Evolutionary conservation across 2,113 vertebrate species (phyloP).

Genomic region (Bujurquina vittata): DNA sequence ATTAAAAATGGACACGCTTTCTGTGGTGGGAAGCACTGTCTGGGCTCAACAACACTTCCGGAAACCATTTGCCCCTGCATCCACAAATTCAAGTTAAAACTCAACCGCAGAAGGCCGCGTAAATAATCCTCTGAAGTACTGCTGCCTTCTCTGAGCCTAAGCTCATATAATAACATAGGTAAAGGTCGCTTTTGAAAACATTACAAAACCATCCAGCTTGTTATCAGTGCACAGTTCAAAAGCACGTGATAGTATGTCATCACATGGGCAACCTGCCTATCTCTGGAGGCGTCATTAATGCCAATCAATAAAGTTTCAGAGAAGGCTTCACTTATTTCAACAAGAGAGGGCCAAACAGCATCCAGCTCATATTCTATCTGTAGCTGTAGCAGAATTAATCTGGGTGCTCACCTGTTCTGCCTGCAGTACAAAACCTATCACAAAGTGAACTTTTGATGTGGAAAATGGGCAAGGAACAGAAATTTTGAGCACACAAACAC

Average conservation of each 20-base stretch:
- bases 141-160: neutral
- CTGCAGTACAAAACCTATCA: neutral
- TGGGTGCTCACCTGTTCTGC: neutral
- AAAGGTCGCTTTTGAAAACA: neutral
- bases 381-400: neutral
- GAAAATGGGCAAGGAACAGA: neutral
- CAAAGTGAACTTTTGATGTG: neutral
- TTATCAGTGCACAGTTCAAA: too few relatives aligned
- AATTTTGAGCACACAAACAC: neutral
- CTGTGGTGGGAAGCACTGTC: neutral
- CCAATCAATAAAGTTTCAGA: neutral
- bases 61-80: neutral
- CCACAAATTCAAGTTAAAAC: neutral
- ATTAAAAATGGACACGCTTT: neutral
- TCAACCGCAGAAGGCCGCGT: neutral
- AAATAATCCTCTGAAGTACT: neutral
- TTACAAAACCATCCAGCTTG: neutral
- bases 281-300: neutral
- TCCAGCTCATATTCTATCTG: neutral
- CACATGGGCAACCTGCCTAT: neutral
- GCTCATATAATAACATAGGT: neutral
- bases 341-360: neutral
- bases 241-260: neutral
- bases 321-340: neutral
- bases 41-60: neutral